Base-by-base conservation (phyloP, 2,113 vertebrate genomes). In the Carassius gibelio region DNA sequence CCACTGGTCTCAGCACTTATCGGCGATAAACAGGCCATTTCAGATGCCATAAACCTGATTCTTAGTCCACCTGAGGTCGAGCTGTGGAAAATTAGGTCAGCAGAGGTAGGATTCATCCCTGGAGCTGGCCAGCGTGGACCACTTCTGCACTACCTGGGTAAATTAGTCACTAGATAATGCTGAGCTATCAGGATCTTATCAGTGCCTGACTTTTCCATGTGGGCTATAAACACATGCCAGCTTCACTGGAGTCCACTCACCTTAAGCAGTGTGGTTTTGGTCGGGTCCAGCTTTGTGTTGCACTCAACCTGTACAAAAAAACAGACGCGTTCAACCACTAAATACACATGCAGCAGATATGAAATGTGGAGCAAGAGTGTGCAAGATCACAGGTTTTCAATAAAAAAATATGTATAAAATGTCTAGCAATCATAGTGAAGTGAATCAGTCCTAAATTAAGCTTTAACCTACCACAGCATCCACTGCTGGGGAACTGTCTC, bases 401-500 rank as follows among this genome's bases (percentile, higher is more conserved):
- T 8, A 42, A 42, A 42, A 42, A 10, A 45, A 45, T 45, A 45
- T 7, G 1, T 8, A 79, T 50, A 15, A 0, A 61, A 48, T 8
- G n/a, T 3, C 21, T 10, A 13, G 17, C 38, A 66, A 7, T 8
- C 15, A 69, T 4, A 69, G 21, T 21, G 34, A 38, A 71, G 1
- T 42, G 17, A 71, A 42, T 1, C 2, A n/a, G 19, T 42, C 8
- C 36, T 71, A 21, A 2, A 42, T 42, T 81, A 42, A 34, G 83
- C 30, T 21, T 69, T 19, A n/a, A 96, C 96, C 3, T 91, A 98
- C 97, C 96, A 97, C 97, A 0, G 95, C 97, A 21, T 98, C 97
- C 87, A 98, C 97, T 0, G 97, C 96, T 0, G 97, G 97, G 72
- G 97, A 97, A 82, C 87, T 97, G 93, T 98, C 97, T 0, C 97